These are phyloP conservation scores for Eubasilissa splendida DNA, from an alignment of 2,888 invertebrate species.

Conservation along the genomic window DNA sequence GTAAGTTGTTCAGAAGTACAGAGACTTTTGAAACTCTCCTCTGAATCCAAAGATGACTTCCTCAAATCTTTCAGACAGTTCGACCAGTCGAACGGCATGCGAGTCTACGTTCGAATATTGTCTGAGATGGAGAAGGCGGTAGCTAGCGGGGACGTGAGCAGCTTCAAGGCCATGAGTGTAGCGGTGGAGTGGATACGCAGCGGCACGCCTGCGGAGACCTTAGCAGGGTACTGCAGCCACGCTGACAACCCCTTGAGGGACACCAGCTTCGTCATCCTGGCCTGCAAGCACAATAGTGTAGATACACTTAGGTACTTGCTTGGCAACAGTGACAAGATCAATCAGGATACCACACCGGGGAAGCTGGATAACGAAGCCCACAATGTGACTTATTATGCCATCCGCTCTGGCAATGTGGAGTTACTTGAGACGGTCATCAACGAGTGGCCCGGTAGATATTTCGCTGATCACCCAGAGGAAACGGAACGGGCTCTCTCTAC, in stretches of 20 bases:
- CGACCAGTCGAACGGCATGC: neutral
- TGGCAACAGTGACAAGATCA: neutral
- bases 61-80: neutral
- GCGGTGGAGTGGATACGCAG: neutral
- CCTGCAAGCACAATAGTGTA: neutral
- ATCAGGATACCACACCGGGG: neutral
- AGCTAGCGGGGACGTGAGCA: neutral
- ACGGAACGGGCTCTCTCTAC: neutral
- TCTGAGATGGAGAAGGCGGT: neutral
- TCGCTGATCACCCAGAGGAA: neutral
- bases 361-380: neutral
- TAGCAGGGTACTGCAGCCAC: neutral
- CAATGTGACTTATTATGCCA: neutral
- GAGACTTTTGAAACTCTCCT: neutral
- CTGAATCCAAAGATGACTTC: neutral
- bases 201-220: neutral
- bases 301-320: neutral
- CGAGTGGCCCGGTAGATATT: neutral
- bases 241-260: neutral
- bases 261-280: neutral
- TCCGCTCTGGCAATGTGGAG: neutral
- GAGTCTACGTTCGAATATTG: neutral
- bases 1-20: no score
- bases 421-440: neutral
- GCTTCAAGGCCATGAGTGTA: neutral